Evolutionary conservation across 2,888 invertebrate genomes (phyloP), one percentile per base, ranked within the genome.

Genomic region (Arctia plantaginis): DNA sequence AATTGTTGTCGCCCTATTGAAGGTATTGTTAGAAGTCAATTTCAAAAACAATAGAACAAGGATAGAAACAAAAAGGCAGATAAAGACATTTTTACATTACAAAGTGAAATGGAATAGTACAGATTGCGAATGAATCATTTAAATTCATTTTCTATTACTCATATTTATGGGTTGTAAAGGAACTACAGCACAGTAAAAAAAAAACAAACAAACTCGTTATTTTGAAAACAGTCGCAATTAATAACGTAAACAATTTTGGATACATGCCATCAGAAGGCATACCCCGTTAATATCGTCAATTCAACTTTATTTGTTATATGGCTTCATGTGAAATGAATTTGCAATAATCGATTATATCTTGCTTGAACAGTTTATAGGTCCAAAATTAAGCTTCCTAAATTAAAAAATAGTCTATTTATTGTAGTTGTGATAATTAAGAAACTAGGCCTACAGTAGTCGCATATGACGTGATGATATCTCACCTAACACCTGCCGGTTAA

Each of bases 1-100:
- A 89, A 91, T 92, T 91, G 89, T 88, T 90, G 92, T 91, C 90
- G 88, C 88, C 87, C 92, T 90, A 92, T 93, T 93, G 86, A 87
- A 86, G 81, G 87, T 89, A 91, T 93, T 91, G 92, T 93, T 88
- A 88, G 87, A 89, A 90, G 89, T 88, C 87, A 89, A 91, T 91
- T 84, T 85, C 86, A 90, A 91, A 92, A 91, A 92, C 91, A 77
- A 77, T 74, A 93, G 91, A 90, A 91, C 89, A 84, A 81, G 77
- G 73, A 68, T 79, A 82, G 86, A 77, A 86, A 75, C 73, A 91
- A 91, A 93, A 91, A 89, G 80, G 80, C 78, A 82, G 89, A 89
- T 91, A 92, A 92, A 90, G 89, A 89, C 82, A 86, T 75, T 74
- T 55, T 74, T 77, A 80, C 85, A 86, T 91, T 92, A 92, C 91